phyloP scores from a whole-genome alignment of 2,888 invertebrate species.

The Chymomyza caudatula region DNA sequence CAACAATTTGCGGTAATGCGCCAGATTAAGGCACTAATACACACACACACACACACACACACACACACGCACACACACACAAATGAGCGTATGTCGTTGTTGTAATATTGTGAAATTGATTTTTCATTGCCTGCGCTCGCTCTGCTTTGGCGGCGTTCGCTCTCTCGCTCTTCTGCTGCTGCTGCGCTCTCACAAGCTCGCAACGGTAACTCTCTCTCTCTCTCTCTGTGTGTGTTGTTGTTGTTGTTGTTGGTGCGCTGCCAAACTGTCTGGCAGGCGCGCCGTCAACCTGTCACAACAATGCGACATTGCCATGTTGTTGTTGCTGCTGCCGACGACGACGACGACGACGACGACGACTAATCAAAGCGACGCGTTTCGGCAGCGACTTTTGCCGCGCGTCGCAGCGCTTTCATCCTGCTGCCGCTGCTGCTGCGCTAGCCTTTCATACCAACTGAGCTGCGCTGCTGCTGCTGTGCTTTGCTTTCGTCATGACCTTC shows the following conservation, averaged over 20 bases:
- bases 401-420: not conserved
- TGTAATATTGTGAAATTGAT: constrained; percentile 74
- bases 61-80: not conserved
- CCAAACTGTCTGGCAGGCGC: constrained; percentile 69
- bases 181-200: constrained; percentile 1
- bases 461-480: constrained; percentile 28
- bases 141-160: not conserved
- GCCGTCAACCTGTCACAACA: constrained; percentile 58
- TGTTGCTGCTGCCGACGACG: constrained; percentile 19
- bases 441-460: not conserved
- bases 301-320: constrained; percentile 17
- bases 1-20: not conserved
- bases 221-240: not conserved
- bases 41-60: constrained; percentile 33
- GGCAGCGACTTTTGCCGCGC: constrained; percentile 12
- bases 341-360: constrained; percentile 23
- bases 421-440: constrained; percentile 10
- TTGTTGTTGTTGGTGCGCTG: constrained; percentile 39
- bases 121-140: constrained; percentile 54
- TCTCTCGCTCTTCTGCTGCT: not conserved
- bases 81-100: constrained; percentile 9
- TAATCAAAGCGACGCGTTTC: constrained; percentile 64
- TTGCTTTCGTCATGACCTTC: constrained; percentile 78
- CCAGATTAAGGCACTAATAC: constrained; percentile 27
- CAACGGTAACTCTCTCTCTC: constrained; percentile 7